Evolutionary conservation across 2,113 vertebrate genomes (phyloP), one percentile per base, ranked within the genome.

Genomic region (Colaptes auratus): DNA sequence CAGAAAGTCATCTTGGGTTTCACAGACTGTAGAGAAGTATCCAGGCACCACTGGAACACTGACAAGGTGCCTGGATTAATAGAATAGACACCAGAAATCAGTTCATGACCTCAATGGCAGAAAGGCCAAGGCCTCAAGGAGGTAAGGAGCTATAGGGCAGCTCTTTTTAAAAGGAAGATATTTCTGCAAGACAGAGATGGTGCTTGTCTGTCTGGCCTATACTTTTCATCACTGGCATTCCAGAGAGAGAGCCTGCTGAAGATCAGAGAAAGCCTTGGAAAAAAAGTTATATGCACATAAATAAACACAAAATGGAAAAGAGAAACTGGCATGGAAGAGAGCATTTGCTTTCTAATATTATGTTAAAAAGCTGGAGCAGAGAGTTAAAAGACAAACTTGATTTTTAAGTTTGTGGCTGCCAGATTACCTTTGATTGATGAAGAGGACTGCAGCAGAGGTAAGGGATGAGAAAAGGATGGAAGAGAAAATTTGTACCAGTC

Each of bases 191-290:
- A 73, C 16, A 76, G 25, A 53, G 64, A 46, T 27, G 17, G 31
- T 30, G 25, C 46, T 63, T 74, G 65, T 46, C 59, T 77, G 79
- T 35, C 60, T 71, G 42, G 86, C 60, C 56, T 31, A 46, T 0
- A 1, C 33, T 86, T 88, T 88, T 91, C 69, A 78, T 80, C 66
- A 46, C 82, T 74, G 72, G n/a, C 72, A 96, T 95, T 96, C 90
- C 90, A 91, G 56, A 73, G 72, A n/a, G n/a, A 31, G 53, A 1
- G 75, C 23, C 88, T 94, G 90, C 31, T 74, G 36, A 94, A 77
- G 72, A 91, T 96, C 92, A 96, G 30, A 73, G 35, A 21, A 35
- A 80, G 67, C 31, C 42, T 46, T 74, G 31, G 31, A 80, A 89
- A 50, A 55, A 65, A 86, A 76, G 44, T 44, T 78, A 72, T 50